Evolutionary conservation across 2,113 vertebrate species (phyloP).

Genomic region (Pterocles burchelli): DNA sequence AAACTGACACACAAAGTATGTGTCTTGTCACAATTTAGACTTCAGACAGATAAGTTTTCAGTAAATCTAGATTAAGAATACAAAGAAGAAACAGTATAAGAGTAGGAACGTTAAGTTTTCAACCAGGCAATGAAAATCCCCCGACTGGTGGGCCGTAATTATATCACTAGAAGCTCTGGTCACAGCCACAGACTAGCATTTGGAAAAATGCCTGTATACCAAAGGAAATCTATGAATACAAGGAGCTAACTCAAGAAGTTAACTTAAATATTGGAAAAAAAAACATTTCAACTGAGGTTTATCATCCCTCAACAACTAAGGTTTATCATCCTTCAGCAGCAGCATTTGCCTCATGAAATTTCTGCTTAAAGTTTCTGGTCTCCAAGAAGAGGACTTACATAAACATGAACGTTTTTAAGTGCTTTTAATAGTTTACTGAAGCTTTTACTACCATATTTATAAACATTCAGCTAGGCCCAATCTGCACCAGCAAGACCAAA

Average conservation of each 20-base stretch:
- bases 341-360: background rate
- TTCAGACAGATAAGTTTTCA: background rate
- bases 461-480: background rate
- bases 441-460: background rate
- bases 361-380: background rate
- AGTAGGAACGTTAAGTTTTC: background rate
- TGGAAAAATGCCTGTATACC: background rate
- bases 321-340: background rate
- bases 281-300: background rate
- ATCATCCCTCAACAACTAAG: background rate
- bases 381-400: background rate
- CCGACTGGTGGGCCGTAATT: background rate
- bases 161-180: background rate
- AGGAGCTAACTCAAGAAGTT: background rate
- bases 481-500: background rate
- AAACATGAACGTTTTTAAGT: background rate
- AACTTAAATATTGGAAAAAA: background rate
- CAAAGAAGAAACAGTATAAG: background rate
- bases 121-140: background rate
- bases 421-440: background rate
- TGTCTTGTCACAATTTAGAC: background rate
- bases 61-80: background rate
- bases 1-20: background rate
- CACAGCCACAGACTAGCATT: background rate
- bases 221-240: background rate